Base-by-base conservation (phyloP, 2,797 vertebrate species). In the Enoplosus armatus region DNA sequence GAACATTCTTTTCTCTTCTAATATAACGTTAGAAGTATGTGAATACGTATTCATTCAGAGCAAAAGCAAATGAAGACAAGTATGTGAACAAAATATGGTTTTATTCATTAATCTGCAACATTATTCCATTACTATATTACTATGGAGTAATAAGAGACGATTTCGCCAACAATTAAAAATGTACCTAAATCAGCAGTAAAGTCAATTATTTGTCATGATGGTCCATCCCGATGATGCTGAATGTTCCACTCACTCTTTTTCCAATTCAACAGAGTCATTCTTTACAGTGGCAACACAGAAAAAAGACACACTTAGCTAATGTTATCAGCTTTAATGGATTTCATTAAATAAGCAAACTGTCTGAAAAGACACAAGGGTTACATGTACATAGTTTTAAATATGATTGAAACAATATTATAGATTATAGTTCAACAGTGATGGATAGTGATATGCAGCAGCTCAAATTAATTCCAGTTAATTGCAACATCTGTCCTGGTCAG, bases 61-160 rank as follows among this genome's bases (percentile, higher is more conserved):
- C 5, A 45, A 53, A 64, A 67, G 8, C 12, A 61, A 53, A 12
- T 6, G 10, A 20, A 58, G 11, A 80, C 58, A 67, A 16, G 45
- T n/a, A 8, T 65, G 27, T 88, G 75, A 82, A 72, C 65, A 89
- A 91, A 87, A 79, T 74, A 70, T 35, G 43, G 9, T 75, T 86
- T 91, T 86, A 89, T 89, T 80, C 6, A 67, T 75, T 59, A 26
- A 75, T 75, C n/a, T 72, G 61, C 56, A 78, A 68, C 35, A 62
- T 68, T 31, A 60, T 24, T 14, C 26, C 45, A 60, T 41, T 5
- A 26, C 24, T 54, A 2, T 47, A 20, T 12, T 20, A 45, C 35
- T 29, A 33, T 51, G 14, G 27, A 8, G 22, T 54, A 41, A 62
- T 12, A 1, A 56, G 11, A 62, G 31, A 53, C 5, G 22, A 50